Evolutionary conservation across 2,113 vertebrate genomes (phyloP), one percentile per base, ranked within the genome.

Genomic region (Saccopteryx bilineata): DNA sequence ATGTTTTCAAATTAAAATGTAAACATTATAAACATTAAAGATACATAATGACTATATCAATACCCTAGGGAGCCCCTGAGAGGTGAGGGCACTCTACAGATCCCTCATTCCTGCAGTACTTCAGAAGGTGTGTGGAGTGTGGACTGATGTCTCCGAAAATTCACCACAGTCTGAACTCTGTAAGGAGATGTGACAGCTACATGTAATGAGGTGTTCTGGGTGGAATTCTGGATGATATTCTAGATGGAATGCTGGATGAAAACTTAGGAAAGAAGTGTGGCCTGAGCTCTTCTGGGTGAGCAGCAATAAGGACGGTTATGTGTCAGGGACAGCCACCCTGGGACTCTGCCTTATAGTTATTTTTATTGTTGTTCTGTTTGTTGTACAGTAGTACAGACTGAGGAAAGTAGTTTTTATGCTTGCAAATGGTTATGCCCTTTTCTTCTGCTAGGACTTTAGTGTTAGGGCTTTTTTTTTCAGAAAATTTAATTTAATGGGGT

Each of bases 61-160:
- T 92, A 92, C 48, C 24, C 31, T 54, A n/a, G 18, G 31, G 19
- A 80, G 97, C 98, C 87, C 87, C 96, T 17, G 98, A 54, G 26
- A 46, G 33, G 60, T 98, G 98, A 17, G 99, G 98, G 97, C 99
- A 99, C 3, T 96, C 72, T 1, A 87, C 52, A 2, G 31, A 82
- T 14, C 75, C 95, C 84, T 31, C 69, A 72, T 99, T 98, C 98
- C 93, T 98, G 90, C 3, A 98, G 95, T 85, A 98, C 98, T 82
- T 98, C 97, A 7, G 96, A 98, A 52, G 98, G 98, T 98, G 99
- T 98, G 17, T 33, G 97, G 66, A 96, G 98, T 90, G 92, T 95
- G 18, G 9, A 90, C 31, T 31, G 56, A 39, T 11, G 33, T 33
- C 39, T 63, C 15, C 23, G 61, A 83, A 94, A 50, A 58, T 28